Percentiles rank a stretch among this genome's conserved stretches.
Evolutionary conservation across 2,113 vertebrate species (phyloP).

Genomic region (Eudyptes chrysolophus): DNA sequence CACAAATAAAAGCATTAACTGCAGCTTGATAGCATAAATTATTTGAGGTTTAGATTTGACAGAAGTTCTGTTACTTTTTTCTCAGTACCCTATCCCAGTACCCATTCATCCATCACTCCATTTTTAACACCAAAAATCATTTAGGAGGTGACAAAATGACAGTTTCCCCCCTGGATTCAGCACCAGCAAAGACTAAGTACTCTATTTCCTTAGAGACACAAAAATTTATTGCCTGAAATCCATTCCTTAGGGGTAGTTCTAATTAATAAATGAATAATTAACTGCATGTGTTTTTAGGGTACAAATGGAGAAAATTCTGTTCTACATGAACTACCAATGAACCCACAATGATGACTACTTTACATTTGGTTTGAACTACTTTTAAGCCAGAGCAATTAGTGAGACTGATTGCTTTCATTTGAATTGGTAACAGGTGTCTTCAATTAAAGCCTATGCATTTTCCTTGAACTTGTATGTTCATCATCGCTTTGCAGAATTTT

Average conservation of each 20-base stretch:
- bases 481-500: not conserved
- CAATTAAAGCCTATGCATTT: not conserved
- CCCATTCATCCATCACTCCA: not conserved
- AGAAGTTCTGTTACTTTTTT: not conserved
- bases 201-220: not conserved
- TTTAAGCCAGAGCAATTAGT: conserved; percentile 26
- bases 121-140: not conserved
- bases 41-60: not conserved
- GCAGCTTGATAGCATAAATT: not conserved
- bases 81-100: not conserved
- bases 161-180: not conserved
- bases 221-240: conserved; percentile 7
- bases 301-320: not conserved
- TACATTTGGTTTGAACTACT: conserved; percentile 4
- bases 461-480: not conserved
- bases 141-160: not conserved
- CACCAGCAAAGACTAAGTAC: not conserved
- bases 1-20: not conserved
- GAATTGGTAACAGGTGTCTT: conserved; percentile 7
- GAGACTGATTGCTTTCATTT: conserved; percentile 6
- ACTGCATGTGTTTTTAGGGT: not conserved
- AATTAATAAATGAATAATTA: conserved; percentile 51
- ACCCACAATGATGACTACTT: not conserved
- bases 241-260: not conserved
- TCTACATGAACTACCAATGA: not conserved